Conservation (phyloP, 2,888 invertebrate genomes). For the Hirtodrosophila duncani region DNA sequence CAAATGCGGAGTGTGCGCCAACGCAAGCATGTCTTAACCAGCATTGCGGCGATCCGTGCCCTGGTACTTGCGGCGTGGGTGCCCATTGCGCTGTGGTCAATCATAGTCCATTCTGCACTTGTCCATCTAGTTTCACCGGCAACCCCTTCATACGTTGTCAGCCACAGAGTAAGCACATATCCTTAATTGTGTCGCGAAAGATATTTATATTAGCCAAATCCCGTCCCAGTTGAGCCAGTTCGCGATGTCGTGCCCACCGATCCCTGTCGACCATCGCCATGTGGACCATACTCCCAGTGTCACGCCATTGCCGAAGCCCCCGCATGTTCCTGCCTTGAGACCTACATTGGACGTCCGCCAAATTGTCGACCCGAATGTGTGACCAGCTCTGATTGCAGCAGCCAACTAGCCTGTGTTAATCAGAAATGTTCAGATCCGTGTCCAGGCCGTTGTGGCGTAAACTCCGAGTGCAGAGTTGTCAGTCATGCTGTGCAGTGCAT, state of each 20-base stretch:
- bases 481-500: conserved; percentile 87
- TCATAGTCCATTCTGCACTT: conserved; percentile 89
- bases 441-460: conserved; percentile 84
- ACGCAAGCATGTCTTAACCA: conserved; percentile 87
- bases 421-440: conserved; percentile 89
- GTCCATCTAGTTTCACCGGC: conserved; percentile 83
- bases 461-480: conserved; percentile 86
- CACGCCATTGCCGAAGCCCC: conserved; percentile 83
- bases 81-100: conserved; percentile 88
- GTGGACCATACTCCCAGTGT: conserved; percentile 88
- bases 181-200: neutral
- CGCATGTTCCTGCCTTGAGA: conserved; percentile 86
- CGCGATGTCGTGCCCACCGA: conserved; percentile 79
- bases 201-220: too few species aligned
- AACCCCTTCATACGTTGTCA: conserved; percentile 87
- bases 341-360: conserved; percentile 85
- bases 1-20: conserved; percentile 86
- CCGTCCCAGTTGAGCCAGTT: conserved; percentile 78
- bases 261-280: conserved; percentile 88
- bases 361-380: conserved; percentile 89
- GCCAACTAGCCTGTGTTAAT: conserved; percentile 85
- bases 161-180: conserved; percentile 78
- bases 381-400: conserved; percentile 86
- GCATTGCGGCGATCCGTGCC: conserved; percentile 90
- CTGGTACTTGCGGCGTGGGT: conserved; percentile 87